A percentile compares a stretch with the other conserved stretches of the same genome.
Evolutionary conservation across 2,888 invertebrate genomes (phyloP).

Genomic region (Steinernema carpocapsae): DNA sequence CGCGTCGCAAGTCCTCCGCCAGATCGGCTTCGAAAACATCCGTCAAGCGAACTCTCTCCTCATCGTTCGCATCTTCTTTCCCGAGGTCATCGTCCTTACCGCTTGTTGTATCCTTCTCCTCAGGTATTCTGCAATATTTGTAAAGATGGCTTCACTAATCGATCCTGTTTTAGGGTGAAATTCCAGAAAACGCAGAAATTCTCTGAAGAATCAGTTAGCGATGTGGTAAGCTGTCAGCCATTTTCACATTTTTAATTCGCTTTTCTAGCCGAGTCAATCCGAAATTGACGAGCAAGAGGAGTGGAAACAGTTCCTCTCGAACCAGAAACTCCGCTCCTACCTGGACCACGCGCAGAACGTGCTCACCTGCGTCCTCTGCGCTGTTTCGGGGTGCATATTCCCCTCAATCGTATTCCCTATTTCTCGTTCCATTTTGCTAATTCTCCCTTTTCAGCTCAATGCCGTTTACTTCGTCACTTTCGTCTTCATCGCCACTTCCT

Average conservation of each 20-base stretch:
- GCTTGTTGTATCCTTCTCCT: slow-evolving; percentile 2
- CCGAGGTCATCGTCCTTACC: slow-evolving; percentile 5
- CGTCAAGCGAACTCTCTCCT: neutral
- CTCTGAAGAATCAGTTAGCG: neutral
- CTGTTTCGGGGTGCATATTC: neutral
- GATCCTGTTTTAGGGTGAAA: neutral
- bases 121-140: slow-evolving; percentile 5
- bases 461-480: slow-evolving; percentile 15
- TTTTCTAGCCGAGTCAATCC: slow-evolving; percentile 4
- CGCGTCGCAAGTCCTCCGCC: slow-evolving; percentile 8
- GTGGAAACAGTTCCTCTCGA: slow-evolving; percentile 18
- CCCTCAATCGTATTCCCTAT: neutral
- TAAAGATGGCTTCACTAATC: no score
- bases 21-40: slow-evolving; percentile 12
- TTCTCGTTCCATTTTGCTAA: neutral
- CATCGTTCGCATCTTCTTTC: neutral
- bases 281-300: slow-evolving; percentile 17
- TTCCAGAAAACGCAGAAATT: neutral
- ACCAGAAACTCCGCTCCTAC: slow-evolving; percentile 10
- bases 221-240: neutral
- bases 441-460: neutral
- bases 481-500: slow-evolving; percentile 11
- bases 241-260: no score
- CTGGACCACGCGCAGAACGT: slow-evolving; percentile 16
- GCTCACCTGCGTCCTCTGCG: slow-evolving; percentile 6